Evolutionary conservation across 2,797 vertebrate genomes (phyloP).

Genomic region (Onychomys torridus): DNA sequence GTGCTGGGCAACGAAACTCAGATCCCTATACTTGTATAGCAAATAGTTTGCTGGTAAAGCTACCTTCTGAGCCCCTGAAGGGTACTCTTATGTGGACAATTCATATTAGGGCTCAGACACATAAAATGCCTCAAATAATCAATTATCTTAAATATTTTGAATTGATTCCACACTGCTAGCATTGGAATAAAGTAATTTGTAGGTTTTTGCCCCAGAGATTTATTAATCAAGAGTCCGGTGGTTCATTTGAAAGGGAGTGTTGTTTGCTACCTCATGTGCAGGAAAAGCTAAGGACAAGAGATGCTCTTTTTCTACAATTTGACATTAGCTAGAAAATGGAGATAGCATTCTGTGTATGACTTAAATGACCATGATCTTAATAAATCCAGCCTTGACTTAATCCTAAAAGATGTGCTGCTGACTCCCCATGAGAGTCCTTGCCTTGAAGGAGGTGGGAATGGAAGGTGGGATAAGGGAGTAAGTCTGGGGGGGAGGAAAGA

Average conservation of each 20-base stretch:
- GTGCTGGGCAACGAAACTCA: neutral
- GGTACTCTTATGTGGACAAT: neutral
- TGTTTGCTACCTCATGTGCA: neutral
- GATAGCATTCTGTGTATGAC: neutral
- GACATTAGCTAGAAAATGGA: neutral
- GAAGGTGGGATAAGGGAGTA: too few relatives aligned
- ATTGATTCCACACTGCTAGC: neutral
- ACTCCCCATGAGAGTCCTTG: too few relatives aligned
- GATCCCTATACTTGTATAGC: neutral
- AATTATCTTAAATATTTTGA: constrained; percentile 24
- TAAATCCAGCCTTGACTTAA: neutral
- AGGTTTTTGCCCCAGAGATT: neutral
- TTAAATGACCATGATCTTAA: neutral
- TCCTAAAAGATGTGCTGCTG: neutral
- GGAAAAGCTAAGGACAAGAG: neutral
- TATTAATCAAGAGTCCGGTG: neutral
- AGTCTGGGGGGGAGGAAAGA: too few relatives aligned
- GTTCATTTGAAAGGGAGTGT: neutral
- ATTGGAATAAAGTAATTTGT: neutral
- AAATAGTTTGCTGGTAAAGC: neutral
- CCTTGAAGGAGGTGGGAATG: too few relatives aligned
- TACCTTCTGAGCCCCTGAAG: neutral
- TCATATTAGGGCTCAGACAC: neutral
- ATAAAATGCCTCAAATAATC: neutral
- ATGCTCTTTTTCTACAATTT: neutral